A percentile compares a stretch with the other conserved stretches of the same genome.
Conservation (phyloP, 2,888 invertebrate genomes). For the Trissonchulus latispiculum region DNA sequence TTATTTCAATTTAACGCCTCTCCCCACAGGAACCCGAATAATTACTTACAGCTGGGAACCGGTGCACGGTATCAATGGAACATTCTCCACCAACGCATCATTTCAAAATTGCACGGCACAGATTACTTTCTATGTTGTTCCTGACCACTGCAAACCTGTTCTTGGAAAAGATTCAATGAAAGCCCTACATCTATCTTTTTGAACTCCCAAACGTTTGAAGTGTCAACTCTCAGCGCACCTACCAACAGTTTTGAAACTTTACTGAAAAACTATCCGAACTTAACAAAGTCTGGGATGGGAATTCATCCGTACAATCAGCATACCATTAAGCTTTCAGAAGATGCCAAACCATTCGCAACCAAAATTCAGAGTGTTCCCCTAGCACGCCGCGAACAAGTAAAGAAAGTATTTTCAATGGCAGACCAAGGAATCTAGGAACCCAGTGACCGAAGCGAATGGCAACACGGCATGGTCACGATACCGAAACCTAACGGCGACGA, state of each 20-base stretch:
- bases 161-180: not conserved
- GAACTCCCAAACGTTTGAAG: not conserved
- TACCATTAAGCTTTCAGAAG: not conserved
- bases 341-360: not conserved
- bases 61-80: not conserved
- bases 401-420: not conserved
- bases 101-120: not conserved
- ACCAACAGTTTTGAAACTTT: not conserved
- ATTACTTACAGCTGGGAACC: not conserved
- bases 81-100: not conserved
- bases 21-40: not conserved
- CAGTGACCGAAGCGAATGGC: not conserved
- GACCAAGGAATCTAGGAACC: conserved; percentile 9
- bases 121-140: not conserved
- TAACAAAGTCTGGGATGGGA: not conserved
- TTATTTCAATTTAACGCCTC: not conserved
- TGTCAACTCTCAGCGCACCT: not conserved
- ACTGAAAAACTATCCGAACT: not conserved
- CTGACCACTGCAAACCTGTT: not conserved
- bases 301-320: not conserved
- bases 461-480: not conserved
- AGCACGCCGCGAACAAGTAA: conserved; percentile 6
- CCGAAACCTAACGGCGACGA: not conserved
- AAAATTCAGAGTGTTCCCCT: not conserved
- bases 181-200: not conserved